Percentiles rank a stretch among this genome's conserved stretches.
These are phyloP conservation scores for Zalophus californianus DNA, from an alignment of 2,797 vertebrate species.

Conservation along the genomic window DNA sequence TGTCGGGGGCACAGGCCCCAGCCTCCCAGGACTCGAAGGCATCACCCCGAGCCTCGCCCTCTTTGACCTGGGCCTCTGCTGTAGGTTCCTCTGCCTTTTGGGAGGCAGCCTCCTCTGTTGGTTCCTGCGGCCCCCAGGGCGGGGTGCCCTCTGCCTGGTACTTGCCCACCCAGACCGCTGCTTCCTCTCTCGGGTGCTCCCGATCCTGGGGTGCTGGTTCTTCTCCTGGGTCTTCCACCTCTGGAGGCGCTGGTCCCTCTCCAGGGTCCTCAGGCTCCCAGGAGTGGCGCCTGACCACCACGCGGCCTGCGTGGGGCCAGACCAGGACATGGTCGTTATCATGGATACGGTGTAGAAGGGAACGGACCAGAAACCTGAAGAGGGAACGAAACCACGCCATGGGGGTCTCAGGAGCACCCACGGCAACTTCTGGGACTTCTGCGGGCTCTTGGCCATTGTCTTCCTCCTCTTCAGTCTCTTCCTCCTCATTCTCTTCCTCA, in stretches of 20 bases:
- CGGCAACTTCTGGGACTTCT: neutral
- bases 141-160: neutral
- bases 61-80: fast-evolving
- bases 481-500: neutral
- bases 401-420: neutral
- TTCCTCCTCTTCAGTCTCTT: neutral
- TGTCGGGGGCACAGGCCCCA: neutral
- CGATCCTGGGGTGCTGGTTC: neutral
- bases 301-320: fast-evolving
- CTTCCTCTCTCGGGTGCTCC: neutral
- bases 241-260: neutral
- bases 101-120: neutral
- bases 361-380: neutral
- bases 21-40: neutral
- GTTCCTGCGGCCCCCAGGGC: neutral
- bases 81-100: neutral
- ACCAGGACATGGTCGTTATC: neutral
- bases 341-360: neutral
- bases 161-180: neutral
- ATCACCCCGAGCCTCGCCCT: neutral
- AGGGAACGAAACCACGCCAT: neutral
- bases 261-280: neutral
- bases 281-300: neutral
- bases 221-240: neutral
- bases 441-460: neutral